phyloP scores from a whole-genome alignment of 2,888 invertebrate species.

The Ellobium chinense region DNA sequence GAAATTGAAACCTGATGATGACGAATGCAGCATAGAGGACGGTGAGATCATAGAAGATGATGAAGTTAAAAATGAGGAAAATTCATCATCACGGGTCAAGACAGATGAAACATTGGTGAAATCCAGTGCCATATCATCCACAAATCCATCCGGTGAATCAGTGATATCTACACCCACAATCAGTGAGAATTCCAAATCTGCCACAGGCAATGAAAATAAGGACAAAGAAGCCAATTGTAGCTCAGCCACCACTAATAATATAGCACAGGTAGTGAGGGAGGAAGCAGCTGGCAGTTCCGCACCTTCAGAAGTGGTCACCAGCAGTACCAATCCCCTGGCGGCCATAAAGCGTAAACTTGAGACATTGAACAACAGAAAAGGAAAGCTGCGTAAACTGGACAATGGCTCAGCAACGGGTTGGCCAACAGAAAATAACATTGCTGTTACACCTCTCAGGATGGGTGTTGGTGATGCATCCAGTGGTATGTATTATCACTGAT shows the following conservation, averaged over 20 bases:
- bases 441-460: conserved; percentile 11
- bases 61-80: background rate
- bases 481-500: background rate
- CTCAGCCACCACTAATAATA: background rate
- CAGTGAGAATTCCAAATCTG: background rate
- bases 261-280: conserved; percentile 23
- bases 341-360: conserved; percentile 44
- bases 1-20: too few species aligned
- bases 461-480: conserved; percentile 13
- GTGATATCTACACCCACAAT: background rate
- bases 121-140: background rate
- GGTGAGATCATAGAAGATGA: conserved; percentile 24
- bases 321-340: conserved; percentile 34
- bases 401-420: conserved; percentile 9
- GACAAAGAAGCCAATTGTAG: background rate
- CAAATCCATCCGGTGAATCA: background rate
- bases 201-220: too few species aligned
- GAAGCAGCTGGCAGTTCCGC: conserved; percentile 25
- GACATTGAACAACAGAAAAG: conserved; percentile 29
- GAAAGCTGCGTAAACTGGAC: conserved; percentile 27
- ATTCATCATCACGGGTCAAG: background rate
- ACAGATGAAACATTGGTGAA: background rate
- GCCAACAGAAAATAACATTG: conserved; percentile 44
- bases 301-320: conserved; percentile 39
- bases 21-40: conserved; percentile 6